Evolutionary conservation across 2,797 vertebrate genomes (phyloP).

Genomic region (Enteromius radiatus): DNA sequence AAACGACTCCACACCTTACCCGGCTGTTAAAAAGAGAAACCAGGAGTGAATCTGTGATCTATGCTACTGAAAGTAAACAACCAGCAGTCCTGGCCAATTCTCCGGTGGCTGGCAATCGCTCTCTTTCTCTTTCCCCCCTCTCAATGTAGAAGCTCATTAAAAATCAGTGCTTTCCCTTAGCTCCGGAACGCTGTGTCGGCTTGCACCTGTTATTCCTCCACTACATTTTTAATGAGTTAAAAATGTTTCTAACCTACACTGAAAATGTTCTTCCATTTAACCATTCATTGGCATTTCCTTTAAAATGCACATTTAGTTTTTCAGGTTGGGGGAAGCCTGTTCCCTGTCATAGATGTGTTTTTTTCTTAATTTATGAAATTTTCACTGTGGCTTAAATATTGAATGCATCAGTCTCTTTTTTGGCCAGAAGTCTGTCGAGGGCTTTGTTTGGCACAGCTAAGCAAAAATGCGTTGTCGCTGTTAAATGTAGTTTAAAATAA

Average conservation of each 20-base stretch:
- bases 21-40: slow-evolving; percentile 45
- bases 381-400: slow-evolving; percentile 15
- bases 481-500: slow-evolving; percentile 21
- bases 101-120: slow-evolving; percentile 50
- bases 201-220: slow-evolving; percentile 71
- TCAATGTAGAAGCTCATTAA: slow-evolving; percentile 69
- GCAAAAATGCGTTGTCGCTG: slow-evolving; percentile 14
- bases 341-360: slow-evolving; percentile 37
- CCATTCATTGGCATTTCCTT: slow-evolving; percentile 61
- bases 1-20: slow-evolving; percentile 16
- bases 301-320: slow-evolving; percentile 61
- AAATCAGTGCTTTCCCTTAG: slow-evolving; percentile 59
- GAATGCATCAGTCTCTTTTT: slow-evolving; percentile 9
- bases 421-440: neutral
- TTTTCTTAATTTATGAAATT: slow-evolving; percentile 39
- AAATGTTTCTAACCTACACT: slow-evolving; percentile 63
- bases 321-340: slow-evolving; percentile 42
- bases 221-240: slow-evolving; percentile 75
- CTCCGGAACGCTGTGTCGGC: slow-evolving; percentile 61
- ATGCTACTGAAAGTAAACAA: slow-evolving; percentile 62
- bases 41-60: slow-evolving; percentile 58
- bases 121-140: neutral
- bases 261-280: slow-evolving; percentile 63
- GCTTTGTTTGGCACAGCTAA: slow-evolving; percentile 16
- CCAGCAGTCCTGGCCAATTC: slow-evolving; percentile 50